Percentiles rank a stretch among this genome's conserved stretches.
phyloP scores from a whole-genome alignment of 2,113 vertebrate species.

The Rhipidura dahli region DNA sequence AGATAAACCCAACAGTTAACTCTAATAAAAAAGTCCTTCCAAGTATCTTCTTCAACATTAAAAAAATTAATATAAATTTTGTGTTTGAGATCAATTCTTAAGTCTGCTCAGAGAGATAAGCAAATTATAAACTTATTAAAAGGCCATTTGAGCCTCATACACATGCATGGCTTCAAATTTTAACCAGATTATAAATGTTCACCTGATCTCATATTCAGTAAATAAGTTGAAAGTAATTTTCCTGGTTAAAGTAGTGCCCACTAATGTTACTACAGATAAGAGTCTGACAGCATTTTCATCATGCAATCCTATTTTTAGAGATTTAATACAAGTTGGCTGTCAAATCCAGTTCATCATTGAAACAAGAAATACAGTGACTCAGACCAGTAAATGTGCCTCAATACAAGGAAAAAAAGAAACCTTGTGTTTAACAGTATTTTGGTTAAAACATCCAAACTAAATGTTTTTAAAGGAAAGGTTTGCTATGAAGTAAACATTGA shows the following conservation, averaged over 20 bases:
- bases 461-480: neutral
- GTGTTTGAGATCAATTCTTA: conserved; percentile 24
- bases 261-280: neutral
- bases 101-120: conserved; percentile 15
- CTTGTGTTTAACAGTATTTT: neutral
- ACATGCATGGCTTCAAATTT: neutral
- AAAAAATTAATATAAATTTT: conserved; percentile 23
- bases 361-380: conserved; percentile 2
- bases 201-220: conserved; percentile 11
- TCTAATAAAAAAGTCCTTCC: conserved; percentile 25
- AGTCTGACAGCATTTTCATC: conserved; percentile 23
- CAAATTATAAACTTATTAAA: conserved; percentile 28
- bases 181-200: conserved; percentile 1
- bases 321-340: neutral
- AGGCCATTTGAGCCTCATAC: conserved; percentile 11
- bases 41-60: conserved; percentile 24
- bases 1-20: conserved; percentile 47
- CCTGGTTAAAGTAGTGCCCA: neutral
- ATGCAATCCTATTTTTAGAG: conserved; percentile 19
- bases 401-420: neutral
- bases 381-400: neutral
- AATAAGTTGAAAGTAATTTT: conserved; percentile 27
- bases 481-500: neutral
- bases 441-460: neutral
- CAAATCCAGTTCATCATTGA: neutral